Evolutionary conservation across 1,140 invertebrate genomes (phyloP), one percentile per base, ranked within the genome.

Genomic region (Pseudachorutes palmiensis): DNA sequence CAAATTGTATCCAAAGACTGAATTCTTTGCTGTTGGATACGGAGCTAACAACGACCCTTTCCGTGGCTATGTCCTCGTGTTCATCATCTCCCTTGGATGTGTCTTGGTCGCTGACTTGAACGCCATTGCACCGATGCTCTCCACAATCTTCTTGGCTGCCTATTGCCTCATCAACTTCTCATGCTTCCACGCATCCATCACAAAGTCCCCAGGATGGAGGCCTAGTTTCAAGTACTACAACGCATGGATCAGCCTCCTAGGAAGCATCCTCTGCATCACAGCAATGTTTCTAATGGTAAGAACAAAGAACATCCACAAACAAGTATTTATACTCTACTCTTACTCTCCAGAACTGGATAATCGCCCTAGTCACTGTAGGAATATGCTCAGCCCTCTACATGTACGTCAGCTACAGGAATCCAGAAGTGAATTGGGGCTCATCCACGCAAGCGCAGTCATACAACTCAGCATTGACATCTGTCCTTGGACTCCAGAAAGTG

Each of bases 261-360:
- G 94, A 49, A 80, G 93, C n/a, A 79, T 92, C 64, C 77, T 97
- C 16, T 98, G 94, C 77, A 85, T 97, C 61, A 85, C 85, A 60
- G 92, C 96, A 30, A 98, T 98, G 95, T 97, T 98, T 79, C 81
- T 97, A 68, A 93, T 97, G 74, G 93, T 91, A 72, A 95, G 51
- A 55, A 26, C 5, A 55, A 5, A 14, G 51, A 26, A 12, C 12
- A 55, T n/a, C n/a, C n/a, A n/a, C n/a, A n/a, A n/a, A n/a, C n/a
- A n/a, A n/a, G n/a, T n/a, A n/a, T n/a, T n/a, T n/a, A n/a, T n/a
- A n/a, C n/a, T n/a, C n/a, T n/a, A n/a, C n/a, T n/a, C n/a, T n/a
- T n/a, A 30, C n/a, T 85, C 75, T 84, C 3, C 82, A 84, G 70
- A 80, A 81, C 66, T 84, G 82, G 81, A 78, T 77, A 75, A 95